These are phyloP conservation scores for Coptodon bakossiorum DNA, from an alignment of 2,113 vertebrate genomes.

Conservation along the genomic window DNA sequence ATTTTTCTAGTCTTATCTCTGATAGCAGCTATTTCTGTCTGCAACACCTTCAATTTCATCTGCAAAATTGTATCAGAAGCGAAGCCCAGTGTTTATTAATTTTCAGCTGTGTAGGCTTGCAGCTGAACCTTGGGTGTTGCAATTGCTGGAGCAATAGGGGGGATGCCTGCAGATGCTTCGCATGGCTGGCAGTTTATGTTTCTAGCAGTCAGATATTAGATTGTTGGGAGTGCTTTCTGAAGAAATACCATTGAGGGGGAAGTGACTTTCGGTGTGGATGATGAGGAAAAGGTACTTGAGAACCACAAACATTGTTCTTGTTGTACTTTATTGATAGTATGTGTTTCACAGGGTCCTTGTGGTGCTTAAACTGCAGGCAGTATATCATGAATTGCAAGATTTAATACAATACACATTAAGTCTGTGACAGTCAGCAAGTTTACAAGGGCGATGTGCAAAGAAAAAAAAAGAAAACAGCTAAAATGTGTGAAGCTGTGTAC, in stretches of 20 bases:
- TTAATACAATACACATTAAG: neutral
- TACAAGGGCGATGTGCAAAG: neutral
- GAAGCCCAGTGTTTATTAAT: neutral
- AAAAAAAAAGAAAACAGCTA: neutral
- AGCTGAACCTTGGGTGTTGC: neutral
- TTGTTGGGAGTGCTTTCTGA: neutral
- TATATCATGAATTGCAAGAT: neutral
- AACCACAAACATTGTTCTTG: conserved; percentile 12
- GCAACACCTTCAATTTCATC: neutral
- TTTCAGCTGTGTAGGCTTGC: neutral
- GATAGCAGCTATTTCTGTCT: neutral
- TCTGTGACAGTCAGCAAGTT: neutral
- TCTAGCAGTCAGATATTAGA: conserved; percentile 15
- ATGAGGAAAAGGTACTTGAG: neutral
- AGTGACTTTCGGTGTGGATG: conserved; percentile 1
- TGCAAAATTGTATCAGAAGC: neutral
- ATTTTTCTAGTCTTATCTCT: neutral
- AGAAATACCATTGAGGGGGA: conserved; percentile 1
- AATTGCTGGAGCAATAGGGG: neutral
- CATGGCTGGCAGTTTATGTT: neutral
- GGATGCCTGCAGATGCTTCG: neutral
- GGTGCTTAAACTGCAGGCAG: neutral
- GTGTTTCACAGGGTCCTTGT: neutral
- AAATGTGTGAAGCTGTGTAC: neutral
- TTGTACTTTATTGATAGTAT: neutral